phyloP scores from a whole-genome alignment of 2,888 invertebrate genomes.

The Tipula confusa region DNA sequence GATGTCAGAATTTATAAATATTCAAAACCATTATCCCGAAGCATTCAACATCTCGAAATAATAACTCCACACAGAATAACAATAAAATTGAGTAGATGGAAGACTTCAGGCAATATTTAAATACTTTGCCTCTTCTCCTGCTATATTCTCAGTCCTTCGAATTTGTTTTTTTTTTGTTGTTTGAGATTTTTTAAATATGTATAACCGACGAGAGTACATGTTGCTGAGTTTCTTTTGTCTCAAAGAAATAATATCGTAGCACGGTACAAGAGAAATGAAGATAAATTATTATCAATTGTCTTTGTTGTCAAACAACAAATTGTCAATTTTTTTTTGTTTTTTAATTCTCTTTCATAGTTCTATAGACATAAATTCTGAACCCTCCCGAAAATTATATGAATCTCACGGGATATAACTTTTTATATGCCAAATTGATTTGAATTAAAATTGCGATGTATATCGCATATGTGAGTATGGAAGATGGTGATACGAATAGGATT shows the following conservation, averaged over 20 bases:
- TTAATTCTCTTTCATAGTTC: not conserved
- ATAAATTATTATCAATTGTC: conserved; percentile 9
- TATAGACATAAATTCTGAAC: not conserved
- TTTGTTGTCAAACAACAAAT: conserved; percentile 3
- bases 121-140: not conserved
- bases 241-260: not conserved
- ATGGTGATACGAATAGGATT: not conserved
- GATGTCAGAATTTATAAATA: not conserved
- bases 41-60: not conserved
- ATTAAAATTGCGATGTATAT: not conserved
- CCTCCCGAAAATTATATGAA: not conserved
- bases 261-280: not conserved
- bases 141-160: not conserved
- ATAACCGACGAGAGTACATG: not conserved
- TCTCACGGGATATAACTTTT: not conserved
- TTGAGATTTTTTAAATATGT: not conserved
- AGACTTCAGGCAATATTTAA: not conserved
- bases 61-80: not conserved
- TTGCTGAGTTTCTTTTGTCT: not conserved
- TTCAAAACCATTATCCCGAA: conserved; percentile 6
- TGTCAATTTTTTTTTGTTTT: not conserved
- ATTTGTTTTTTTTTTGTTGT: not conserved
- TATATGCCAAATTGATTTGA: not conserved
- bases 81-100: not conserved
- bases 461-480: not conserved